Evolutionary conservation across 2,888 invertebrate species (phyloP).

Genomic region (Drosophila fungiperda): DNA sequence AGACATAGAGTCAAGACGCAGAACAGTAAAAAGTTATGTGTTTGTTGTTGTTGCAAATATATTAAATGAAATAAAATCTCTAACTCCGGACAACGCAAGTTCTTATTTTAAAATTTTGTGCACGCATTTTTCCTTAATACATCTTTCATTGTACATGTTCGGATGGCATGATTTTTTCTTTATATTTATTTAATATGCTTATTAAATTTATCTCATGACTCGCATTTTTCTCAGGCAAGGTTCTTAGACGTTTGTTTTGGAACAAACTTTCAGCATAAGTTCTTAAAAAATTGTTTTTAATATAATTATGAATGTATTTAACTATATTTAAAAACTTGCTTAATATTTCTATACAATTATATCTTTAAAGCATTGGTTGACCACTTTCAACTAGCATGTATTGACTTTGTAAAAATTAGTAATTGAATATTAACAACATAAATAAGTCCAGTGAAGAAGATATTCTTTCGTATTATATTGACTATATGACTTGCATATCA

Average conservation of each 20-base stretch:
- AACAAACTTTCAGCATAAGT: constrained; percentile 67
- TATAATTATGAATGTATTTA: constrained; percentile 33
- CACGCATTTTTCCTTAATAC: constrained; percentile 7
- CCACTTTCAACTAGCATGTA: constrained; percentile 51
- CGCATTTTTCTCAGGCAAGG: constrained; percentile 57
- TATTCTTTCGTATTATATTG: constrained; percentile 24
- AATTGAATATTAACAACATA: constrained; percentile 65
- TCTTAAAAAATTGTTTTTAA: constrained; percentile 51
- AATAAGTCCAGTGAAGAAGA: constrained; percentile 28
- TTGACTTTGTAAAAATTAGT: constrained; percentile 13
- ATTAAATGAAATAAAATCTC: not conserved
- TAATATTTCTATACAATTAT: constrained; percentile 43
- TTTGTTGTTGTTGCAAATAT: not conserved
- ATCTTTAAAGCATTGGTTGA: constrained; percentile 58
- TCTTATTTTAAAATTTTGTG: not conserved
- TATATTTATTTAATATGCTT: constrained; percentile 16
- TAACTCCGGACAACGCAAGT: not conserved
- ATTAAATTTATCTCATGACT: constrained; percentile 63
- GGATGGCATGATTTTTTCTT: constrained; percentile 4
- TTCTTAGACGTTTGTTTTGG: constrained; percentile 45
- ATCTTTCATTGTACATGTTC: constrained; percentile 20
- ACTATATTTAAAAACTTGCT: constrained; percentile 51
- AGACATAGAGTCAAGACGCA: not conserved
- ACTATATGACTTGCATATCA: constrained; percentile 54
- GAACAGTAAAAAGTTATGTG: not conserved